Percentiles rank a stretch among this genome's conserved stretches.
phyloP scores from a whole-genome alignment of 2,113 vertebrate genomes.

The Myodes glareolus region DNA sequence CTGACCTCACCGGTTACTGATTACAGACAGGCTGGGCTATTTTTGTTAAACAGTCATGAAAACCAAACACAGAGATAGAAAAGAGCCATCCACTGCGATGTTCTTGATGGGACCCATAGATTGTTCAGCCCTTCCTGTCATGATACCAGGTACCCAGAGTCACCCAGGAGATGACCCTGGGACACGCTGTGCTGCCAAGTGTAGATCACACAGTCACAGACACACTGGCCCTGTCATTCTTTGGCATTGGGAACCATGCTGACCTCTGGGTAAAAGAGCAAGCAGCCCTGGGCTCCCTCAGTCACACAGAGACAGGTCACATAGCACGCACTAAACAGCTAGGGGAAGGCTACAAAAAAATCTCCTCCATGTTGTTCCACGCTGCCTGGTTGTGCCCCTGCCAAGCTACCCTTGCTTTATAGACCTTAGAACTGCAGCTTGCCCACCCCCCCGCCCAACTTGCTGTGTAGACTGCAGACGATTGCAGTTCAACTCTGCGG shows the following conservation, averaged over 20 bases:
- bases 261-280: not conserved
- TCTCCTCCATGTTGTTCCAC: not conserved
- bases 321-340: rapidly evolving
- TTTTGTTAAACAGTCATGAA: slow-evolving; percentile 65
- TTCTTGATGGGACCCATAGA: not conserved
- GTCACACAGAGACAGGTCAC: not conserved
- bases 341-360: not conserved
- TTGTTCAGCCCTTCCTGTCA: not conserved
- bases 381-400: not conserved
- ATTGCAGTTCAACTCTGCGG: not conserved
- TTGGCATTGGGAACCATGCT: not conserved
- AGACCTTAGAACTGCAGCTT: not conserved
- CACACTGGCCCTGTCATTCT: not conserved
- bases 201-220: not conserved
- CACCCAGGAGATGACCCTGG: not conserved
- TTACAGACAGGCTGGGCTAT: slow-evolving; percentile 48
- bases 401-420: not conserved
- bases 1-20: slow-evolving; percentile 24
- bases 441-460: not conserved
- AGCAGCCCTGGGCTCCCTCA: not conserved
- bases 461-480: not conserved
- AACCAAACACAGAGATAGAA: not conserved
- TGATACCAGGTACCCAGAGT: not conserved
- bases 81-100: not conserved
- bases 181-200: rapidly evolving